Evolutionary conservation across 1,140 invertebrate species (phyloP), one percentile per base, ranked within the genome.

Genomic region (Halictus rubicundus): DNA sequence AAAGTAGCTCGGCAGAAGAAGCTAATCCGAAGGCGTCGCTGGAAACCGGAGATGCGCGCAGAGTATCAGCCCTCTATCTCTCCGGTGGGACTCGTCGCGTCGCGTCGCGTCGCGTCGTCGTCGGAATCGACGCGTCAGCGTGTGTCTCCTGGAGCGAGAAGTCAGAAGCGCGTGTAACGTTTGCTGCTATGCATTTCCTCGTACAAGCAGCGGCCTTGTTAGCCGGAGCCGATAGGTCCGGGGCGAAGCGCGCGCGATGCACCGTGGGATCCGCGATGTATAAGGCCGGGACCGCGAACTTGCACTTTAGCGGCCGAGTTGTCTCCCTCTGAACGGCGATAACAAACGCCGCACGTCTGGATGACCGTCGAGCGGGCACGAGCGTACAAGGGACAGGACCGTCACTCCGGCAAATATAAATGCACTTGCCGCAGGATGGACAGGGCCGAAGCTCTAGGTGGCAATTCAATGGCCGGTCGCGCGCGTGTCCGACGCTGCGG

Each of bases 211-310:
- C 60, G 46, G 46, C 59, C 68, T 71, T 71, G 76, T 78, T 65
- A 72, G 46, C 60, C 46, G 21, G 10, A 57, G 49, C 72, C 60
- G 57, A 72, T 57, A 78, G 69, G 49, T 78, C 60, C 60, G 23
- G 23, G 32, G 23, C 60, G 46, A 12, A 25, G 59, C 42, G 10
- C 66, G 46, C 27, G 16, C 49, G 68, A 25, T 42, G 79, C 57
- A 83, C 82, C 82, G 82, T 83, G 83, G 83, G 81, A 84, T 63
- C 72, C 69, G 23, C 63, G 70, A 74, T 80, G 49, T 60, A 66
- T 61, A 79, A 84, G 68, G 71, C n/a, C 63, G 10, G 52, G 39
- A 74, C 52, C 70, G 64, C 70, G 70, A 74, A 74, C 77, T 79
- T 74, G 77, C 77, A 66, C 63, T 74, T 79, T 66, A 46, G 27